Base-by-base conservation (phyloP, 2,113 vertebrate species). In the Nesospiza acunhae region DNA sequence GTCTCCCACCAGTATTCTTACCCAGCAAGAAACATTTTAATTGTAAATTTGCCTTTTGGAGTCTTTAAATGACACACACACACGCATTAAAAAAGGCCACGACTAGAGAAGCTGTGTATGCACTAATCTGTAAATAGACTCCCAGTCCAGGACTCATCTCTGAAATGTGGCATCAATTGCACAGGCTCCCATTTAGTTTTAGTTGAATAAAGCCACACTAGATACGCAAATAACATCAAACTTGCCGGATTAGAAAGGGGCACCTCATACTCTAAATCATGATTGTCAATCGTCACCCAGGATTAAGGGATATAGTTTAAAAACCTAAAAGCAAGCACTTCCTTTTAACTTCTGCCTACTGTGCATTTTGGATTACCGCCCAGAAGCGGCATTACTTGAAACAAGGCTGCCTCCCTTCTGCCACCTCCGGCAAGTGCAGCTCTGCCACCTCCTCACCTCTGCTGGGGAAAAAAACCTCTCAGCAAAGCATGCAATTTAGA, bases 281-380 rank as follows among this genome's bases (percentile, higher is more conserved):
- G 98, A 99, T 99, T 99, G 99, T 99, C 99, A 99, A 99, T 99
- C 99, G 99, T 99, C 98, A 98, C 98, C 98, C 98, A 98, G 99
- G 99, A 99, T 99, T 99, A 99, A 99, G 98, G 99, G 99, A 99
- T 99, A 99, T 98, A 99, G 98, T 99, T 99, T 99, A 99, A 99
- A 99, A 99, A 99, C 98, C 99, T 99, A 99, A 99, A 99, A 99
- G 99, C 98, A 99, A 98, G 99, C 98, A 98, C 98, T 99, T 98
- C 98, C 99, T 99, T 99, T 99, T 98, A 98, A 98, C 98, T 98
- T 99, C 98, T 98, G 98, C 98, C 98, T 98, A 98, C 98, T 98
- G 98, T 94, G 97, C 98, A 97, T 98, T 98, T 98, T 98, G 98
- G 98, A 98, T 98, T 97, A 97, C 91, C 77, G 96, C 97, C 98